A percentile compares a stretch with the other conserved stretches of the same genome.
Conservation (phyloP, 1,140 invertebrate species). For the Lineus longissimus region DNA sequence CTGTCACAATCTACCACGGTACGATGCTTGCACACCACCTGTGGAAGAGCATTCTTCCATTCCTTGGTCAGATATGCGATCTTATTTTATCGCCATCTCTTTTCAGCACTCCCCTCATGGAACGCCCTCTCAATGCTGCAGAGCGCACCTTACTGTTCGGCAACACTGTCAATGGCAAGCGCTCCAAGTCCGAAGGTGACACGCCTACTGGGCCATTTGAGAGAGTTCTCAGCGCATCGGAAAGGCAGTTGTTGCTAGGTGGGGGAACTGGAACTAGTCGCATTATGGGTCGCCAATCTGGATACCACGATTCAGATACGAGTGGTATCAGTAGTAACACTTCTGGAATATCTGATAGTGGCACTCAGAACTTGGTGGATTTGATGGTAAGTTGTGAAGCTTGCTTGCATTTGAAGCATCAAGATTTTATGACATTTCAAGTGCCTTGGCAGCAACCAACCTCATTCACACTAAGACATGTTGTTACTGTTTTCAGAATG, state of each 20-base stretch:
- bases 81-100: too few relatives aligned
- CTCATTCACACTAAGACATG: too few relatives aligned
- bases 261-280: neutral
- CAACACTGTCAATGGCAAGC: neutral
- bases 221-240: neutral
- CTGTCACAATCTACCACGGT: too few relatives aligned
- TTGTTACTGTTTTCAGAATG: constrained; percentile 28
- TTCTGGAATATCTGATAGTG: constrained; percentile 53
- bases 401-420: neutral
- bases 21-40: too few relatives aligned
- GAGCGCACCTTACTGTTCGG: neutral
- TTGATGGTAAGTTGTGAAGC: constrained; percentile 60
- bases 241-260: neutral
- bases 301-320: constrained; percentile 62
- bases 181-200: neutral
- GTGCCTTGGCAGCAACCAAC: neutral
- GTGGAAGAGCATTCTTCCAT: too few relatives aligned
- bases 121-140: too few relatives aligned
- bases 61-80: too few relatives aligned
- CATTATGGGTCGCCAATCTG: constrained; percentile 58
- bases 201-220: neutral
- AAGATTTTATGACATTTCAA: neutral
- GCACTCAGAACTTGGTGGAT: constrained; percentile 54
- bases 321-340: constrained; percentile 59
- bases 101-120: too few relatives aligned